phyloP scores from a whole-genome alignment of 2,797 vertebrate genomes.

The Notoglanidium macrostoma region DNA sequence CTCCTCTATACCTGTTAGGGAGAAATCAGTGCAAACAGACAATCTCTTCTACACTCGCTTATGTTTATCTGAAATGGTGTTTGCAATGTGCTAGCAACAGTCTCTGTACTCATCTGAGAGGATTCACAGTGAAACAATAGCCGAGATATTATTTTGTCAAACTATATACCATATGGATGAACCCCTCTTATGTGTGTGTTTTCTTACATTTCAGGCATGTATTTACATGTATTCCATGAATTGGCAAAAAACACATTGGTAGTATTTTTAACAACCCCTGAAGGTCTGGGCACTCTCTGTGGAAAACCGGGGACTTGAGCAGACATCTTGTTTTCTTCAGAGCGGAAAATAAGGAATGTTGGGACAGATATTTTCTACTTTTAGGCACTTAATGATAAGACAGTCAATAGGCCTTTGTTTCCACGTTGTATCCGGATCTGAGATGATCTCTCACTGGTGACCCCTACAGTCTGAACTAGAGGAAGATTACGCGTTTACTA shows the following conservation, averaged over 20 bases:
- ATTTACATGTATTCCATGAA: background rate
- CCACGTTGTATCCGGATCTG: background rate
- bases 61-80: background rate
- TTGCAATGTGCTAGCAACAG: background rate
- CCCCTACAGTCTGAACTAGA: background rate
- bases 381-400: background rate
- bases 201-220: background rate
- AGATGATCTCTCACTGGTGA: background rate
- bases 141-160: background rate
- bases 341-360: background rate
- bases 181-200: background rate
- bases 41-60: background rate
- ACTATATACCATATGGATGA: background rate
- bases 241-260: background rate
- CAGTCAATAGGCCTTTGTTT: background rate
- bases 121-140: background rate
- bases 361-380: background rate
- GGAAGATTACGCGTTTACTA: background rate
- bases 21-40: background rate
- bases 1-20: no score
- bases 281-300: background rate
- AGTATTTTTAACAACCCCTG: background rate
- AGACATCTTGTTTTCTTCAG: background rate
- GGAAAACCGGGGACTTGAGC: background rate
- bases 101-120: background rate